Conservation (phyloP, 2,888 invertebrate genomes). For the Syrista parreyssii region DNA sequence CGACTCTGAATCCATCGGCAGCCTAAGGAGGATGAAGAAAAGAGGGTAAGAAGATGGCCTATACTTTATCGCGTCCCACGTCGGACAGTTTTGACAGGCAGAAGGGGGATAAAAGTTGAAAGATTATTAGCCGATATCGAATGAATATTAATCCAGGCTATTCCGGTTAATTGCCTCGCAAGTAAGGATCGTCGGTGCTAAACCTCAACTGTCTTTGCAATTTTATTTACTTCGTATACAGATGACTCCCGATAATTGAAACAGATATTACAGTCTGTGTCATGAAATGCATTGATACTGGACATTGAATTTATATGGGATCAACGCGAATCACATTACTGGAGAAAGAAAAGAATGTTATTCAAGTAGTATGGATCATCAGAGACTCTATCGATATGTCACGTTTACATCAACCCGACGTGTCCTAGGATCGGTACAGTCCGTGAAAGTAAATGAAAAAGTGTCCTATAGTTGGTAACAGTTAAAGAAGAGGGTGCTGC, state of each 20-base stretch:
- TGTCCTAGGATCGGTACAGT: not conserved
- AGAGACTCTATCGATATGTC: not conserved
- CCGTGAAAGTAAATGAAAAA: conserved; percentile 9
- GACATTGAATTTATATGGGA: not conserved
- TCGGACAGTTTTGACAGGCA: not conserved
- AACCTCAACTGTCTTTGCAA: not conserved
- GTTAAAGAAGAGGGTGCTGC: conserved; percentile 10
- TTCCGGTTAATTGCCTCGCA: not conserved
- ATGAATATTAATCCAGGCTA: not conserved
- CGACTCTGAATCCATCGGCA: not conserved
- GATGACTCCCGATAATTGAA: not conserved
- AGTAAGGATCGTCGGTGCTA: not conserved
- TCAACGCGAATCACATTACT: not conserved
- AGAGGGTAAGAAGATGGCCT: not conserved
- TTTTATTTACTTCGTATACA: not conserved
- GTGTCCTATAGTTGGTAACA: conserved; percentile 7
- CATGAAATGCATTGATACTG: not conserved
- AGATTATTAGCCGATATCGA: not conserved
- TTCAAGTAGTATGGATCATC: not conserved
- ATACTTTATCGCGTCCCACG: not conserved
- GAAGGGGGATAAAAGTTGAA: not conserved
- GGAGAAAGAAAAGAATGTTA: not conserved
- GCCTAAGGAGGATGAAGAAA: not conserved
- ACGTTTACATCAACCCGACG: not conserved
- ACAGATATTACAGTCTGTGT: not conserved